Base-by-base conservation (phyloP, 2,797 vertebrate genomes). In the Choloepus didactylus region DNA sequence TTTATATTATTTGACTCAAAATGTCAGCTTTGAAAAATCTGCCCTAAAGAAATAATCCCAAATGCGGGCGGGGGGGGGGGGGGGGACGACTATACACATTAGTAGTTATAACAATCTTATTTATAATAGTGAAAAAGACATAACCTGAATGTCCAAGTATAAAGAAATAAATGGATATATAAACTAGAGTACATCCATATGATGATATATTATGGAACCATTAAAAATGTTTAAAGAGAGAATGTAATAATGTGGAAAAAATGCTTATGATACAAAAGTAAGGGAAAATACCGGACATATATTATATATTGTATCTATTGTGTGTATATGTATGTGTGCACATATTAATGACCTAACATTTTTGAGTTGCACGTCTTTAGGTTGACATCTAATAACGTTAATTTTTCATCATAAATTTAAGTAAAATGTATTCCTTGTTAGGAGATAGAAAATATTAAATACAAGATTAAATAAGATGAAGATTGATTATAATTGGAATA, bases 361-460 rank as follows among this genome's bases (percentile, higher is more conserved):
- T 83, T 81, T 84, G 46, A 84, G 49, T 19, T 91, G 38, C 21
- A 67, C 49, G 72, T 62, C 51, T 79, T 87, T 79, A 93, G 31
- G 38, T 25, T 44, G n/a, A 18, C 38, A 49, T 8, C 59, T 82
- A 81, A 82, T 66, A 60, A 86, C 46, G 9, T 73, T 73, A 83
- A 35, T 54, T 66, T 87, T 83, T 87, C 80, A 93, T 23, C 27
- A 83, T 19, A 91, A 73, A 79, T 64, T 80, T 93, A 81, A 46
- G 38, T 76, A 82, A 95, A 92, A 72, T 72, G 51, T 86, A 72
- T 92, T 86, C 35, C 81, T 60, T 72, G 49, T 75, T 87, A 95
- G 21, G 9, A 72, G 41, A 31, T 2, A 87, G 29, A 88, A 93
- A 93, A 85, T 49, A 80, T 27, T 44, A 44, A 44, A 44, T 75